These are phyloP conservation scores for Drosophila merina DNA, from an alignment of 2,888 invertebrate genomes.

Conservation along the genomic window DNA sequence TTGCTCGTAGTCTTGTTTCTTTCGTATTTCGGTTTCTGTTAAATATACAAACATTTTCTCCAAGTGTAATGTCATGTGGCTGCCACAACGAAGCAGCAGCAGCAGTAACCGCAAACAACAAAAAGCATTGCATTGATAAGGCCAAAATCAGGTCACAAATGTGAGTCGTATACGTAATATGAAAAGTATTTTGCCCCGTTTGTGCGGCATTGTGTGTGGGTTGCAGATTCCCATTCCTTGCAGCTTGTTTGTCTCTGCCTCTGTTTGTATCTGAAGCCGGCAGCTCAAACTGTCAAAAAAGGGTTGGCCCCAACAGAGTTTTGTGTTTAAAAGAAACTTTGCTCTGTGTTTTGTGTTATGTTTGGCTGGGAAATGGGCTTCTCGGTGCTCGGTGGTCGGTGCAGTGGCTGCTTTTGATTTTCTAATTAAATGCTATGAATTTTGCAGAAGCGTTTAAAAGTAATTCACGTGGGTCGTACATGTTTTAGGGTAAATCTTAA, in stretches of 20 bases:
- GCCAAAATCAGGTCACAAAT: slow-evolving; percentile 68
- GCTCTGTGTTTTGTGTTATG: slow-evolving; percentile 12
- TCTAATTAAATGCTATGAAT: slow-evolving; percentile 31
- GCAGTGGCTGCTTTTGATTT: slow-evolving; percentile 34
- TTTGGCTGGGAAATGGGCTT: slow-evolving; percentile 13
- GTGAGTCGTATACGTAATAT: slow-evolving; percentile 54
- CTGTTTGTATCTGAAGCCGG: slow-evolving; percentile 32
- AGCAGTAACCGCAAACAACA: slow-evolving; percentile 36
- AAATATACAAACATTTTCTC: not conserved
- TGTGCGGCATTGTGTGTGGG: slow-evolving; percentile 16
- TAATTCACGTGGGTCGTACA: slow-evolving; percentile 3
- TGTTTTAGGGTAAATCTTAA: slow-evolving; percentile 10
- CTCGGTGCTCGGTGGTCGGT: not conserved
- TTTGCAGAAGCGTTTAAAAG: slow-evolving; percentile 12
- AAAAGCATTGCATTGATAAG: slow-evolving; percentile 72
- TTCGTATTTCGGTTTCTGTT: not conserved
- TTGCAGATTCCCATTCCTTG: slow-evolving; percentile 30
- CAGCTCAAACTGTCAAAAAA: slow-evolving; percentile 47
- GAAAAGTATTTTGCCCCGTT: slow-evolving; percentile 50
- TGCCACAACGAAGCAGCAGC: slow-evolving; percentile 44
- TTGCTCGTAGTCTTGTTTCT: too few relatives aligned
- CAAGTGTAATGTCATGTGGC: slow-evolving; percentile 36
- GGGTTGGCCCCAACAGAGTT: slow-evolving; percentile 30
- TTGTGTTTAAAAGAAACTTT: slow-evolving; percentile 26
- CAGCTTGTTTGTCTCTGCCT: slow-evolving; percentile 36